These are phyloP conservation scores for Suncus etruscus DNA, from an alignment of 2,113 vertebrate species.

Conservation along the genomic window DNA sequence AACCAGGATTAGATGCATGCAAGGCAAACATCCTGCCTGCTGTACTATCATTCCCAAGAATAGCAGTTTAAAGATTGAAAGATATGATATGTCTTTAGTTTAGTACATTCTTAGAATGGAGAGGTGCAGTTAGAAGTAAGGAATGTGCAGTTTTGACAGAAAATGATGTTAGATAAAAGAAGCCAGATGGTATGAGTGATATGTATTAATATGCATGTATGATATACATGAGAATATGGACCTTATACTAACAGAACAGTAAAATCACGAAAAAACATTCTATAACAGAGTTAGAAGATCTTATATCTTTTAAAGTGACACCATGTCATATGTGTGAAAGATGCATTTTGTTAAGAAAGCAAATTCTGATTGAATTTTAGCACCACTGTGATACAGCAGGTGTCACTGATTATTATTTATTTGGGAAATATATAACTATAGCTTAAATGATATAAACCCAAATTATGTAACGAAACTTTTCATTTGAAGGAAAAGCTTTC, in stretches of 20 bases:
- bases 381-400: too few species aligned
- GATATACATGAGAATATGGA: not conserved
- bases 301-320: not conserved
- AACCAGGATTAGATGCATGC: too few species aligned
- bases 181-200: not conserved
- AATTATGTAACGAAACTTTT: too few species aligned
- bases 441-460: too few species aligned
- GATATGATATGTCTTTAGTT: not conserved
- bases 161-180: not conserved
- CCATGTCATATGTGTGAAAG: not conserved
- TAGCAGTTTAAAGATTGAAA: not conserved
- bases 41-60: not conserved
- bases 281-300: not conserved
- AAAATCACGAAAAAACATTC: not conserved
- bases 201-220: not conserved
- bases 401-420: too few species aligned
- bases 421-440: too few species aligned
- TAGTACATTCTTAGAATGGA: not conserved
- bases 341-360: not conserved
- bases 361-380: too few species aligned
- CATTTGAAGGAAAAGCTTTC: too few species aligned
- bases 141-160: not conserved
- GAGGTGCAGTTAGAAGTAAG: not conserved
- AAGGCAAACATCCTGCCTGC: too few species aligned
- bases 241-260: not conserved